A percentile compares a stretch with the other conserved stretches of the same genome.
Conservation (phyloP, 1,140 invertebrate species). For the Heliconius hermathena region DNA sequence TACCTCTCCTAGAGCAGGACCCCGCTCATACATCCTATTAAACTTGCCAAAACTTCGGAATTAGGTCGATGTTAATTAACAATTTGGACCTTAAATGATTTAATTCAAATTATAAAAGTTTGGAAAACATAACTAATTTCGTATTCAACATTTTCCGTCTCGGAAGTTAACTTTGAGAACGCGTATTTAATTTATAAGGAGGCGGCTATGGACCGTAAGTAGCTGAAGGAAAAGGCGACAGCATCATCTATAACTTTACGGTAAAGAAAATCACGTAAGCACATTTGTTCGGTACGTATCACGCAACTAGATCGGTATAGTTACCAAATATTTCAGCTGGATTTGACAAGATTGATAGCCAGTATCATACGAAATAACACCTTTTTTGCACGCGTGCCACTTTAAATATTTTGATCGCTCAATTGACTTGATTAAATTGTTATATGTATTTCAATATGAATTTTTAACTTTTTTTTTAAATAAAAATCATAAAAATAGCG, state of each 20-base stretch:
- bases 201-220: background rate
- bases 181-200: constrained; percentile 22
- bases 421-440: background rate
- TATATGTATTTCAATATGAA: background rate
- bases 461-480: background rate
- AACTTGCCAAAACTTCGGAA: constrained; percentile 32
- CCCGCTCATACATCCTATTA: constrained; percentile 19
- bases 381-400: constrained; percentile 16
- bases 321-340: constrained; percentile 31
- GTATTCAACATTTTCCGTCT: constrained; percentile 42
- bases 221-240: background rate
- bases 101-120: constrained; percentile 28
- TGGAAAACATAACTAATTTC: constrained; percentile 38
- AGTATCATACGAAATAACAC: constrained; percentile 25
- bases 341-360: constrained; percentile 25
- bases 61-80: constrained; percentile 32
- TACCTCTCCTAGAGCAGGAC: constrained; percentile 15
- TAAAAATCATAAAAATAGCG: background rate
- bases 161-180: constrained; percentile 27
- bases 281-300: constrained; percentile 21
- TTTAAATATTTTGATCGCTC: background rate
- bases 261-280: constrained; percentile 32
- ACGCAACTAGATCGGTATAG: constrained; percentile 27
- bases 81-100: constrained; percentile 37
- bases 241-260: constrained; percentile 6